Base-by-base conservation (phyloP, 37 sponge, comb jelly and placozoan genomes). In the Spongilla lacustris region DNA sequence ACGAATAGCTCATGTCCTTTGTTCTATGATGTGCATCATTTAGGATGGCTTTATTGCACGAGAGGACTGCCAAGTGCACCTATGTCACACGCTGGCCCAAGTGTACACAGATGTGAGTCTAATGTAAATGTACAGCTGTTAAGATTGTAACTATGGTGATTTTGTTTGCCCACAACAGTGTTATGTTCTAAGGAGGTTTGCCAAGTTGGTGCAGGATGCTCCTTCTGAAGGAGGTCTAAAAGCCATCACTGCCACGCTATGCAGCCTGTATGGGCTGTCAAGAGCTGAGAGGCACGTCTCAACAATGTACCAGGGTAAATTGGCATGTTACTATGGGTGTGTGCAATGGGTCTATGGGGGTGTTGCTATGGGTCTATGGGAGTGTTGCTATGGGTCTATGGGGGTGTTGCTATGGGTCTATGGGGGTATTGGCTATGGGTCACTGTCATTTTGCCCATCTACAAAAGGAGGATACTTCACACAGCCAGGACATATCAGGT, bases 271-370 rank as follows among this genome's bases (percentile, higher is more conserved):
- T 34, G 89, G 90, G 28, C 33, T 87, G 35, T 96, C 92, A 90
- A 70, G 87, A 4, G 71, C 94, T 9, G 81, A 94, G 58, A 94
- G 84, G 34, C 91, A 96, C 73, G 36, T 79, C n/a, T 75, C 85
- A 17, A 73, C 76, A 67, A 76, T 96, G 27, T 94, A 84, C 81
- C 85, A 94, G 80, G 97, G 97, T 93, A 70, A n/a, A n/a, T n/a
- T n/a, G n/a, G n/a, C n/a, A n/a, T n/a, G n/a, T n/a, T 29, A 9
- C 71, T 30, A 30, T 10, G 8, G 46, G 8, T 46, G 46, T 46
- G 46, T 46, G 46, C 46, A 46, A n/a, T n/a, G n/a, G n/a, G n/a
- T n/a, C n/a, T n/a, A n/a, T n/a, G n/a, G n/a, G n/a, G n/a, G n/a
- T n/a, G n/a, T n/a, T n/a, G n/a, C n/a, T n/a, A n/a, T n/a, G n/a